Evolutionary conservation across 2,797 vertebrate species (phyloP).

Genomic region (Lophius americanus): DNA sequence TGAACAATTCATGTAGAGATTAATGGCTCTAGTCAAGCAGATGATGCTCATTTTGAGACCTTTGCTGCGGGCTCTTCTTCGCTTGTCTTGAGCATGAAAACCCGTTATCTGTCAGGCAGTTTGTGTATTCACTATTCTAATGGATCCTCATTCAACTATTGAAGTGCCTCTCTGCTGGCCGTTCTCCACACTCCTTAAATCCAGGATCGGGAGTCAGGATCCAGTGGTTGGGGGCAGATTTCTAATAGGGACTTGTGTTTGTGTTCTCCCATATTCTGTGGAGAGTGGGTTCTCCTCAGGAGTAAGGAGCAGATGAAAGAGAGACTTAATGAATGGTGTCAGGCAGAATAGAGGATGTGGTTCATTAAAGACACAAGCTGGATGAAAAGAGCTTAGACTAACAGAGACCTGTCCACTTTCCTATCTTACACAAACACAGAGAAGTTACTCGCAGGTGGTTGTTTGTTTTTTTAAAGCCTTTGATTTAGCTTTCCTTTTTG

Average conservation of each 20-base stretch:
- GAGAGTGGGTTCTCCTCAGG: slow-evolving; percentile 70
- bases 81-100: slow-evolving; percentile 60
- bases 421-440: slow-evolving; percentile 58
- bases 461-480: slow-evolving; percentile 33
- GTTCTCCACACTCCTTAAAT: slow-evolving; percentile 28
- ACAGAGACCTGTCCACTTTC: slow-evolving; percentile 70
- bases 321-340: slow-evolving; percentile 81
- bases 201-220: slow-evolving; percentile 58
- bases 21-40: slow-evolving; percentile 17
- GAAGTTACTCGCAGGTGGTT: slow-evolving; percentile 64
- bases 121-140: slow-evolving; percentile 59
- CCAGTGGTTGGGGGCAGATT: slow-evolving; percentile 67
- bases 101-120: slow-evolving; percentile 58
- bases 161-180: slow-evolving; percentile 41
- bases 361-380: slow-evolving; percentile 83
- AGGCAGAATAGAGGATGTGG: slow-evolving; percentile 81
- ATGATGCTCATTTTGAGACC: slow-evolving; percentile 32
- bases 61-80: slow-evolving; percentile 7
- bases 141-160: slow-evolving; percentile 54
- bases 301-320: slow-evolving; percentile 75
- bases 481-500: slow-evolving; percentile 6
- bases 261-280: slow-evolving; percentile 74
- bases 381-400: slow-evolving; percentile 79
- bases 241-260: slow-evolving; percentile 72
- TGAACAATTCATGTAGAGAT: slow-evolving; percentile 32